phyloP scores from a whole-genome alignment of 2,113 vertebrate species.

The Sitta europaea region DNA sequence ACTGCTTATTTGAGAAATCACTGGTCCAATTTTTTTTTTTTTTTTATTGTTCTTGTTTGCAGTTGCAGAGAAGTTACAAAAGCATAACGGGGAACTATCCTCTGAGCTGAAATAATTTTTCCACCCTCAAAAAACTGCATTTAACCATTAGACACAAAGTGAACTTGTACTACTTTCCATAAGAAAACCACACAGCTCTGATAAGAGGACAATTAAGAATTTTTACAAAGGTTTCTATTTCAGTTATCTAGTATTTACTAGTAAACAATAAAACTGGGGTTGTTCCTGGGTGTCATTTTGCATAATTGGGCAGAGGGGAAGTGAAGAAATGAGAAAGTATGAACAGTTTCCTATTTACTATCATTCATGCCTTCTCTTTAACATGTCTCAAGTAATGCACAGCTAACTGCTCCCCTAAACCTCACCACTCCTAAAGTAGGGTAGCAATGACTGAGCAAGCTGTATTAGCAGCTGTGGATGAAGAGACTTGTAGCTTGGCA shows the following conservation, averaged over 20 bases:
- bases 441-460: neutral
- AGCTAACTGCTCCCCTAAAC: neutral
- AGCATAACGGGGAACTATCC: neutral
- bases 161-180: neutral
- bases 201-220: neutral
- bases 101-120: neutral
- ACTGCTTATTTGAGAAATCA: neutral
- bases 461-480: neutral
- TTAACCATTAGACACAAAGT: neutral
- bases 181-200: neutral
- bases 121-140: neutral
- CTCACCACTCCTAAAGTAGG: neutral
- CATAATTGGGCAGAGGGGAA: neutral
- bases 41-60: neutral
- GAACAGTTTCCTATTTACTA: neutral
- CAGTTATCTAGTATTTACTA: neutral
- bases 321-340: neutral
- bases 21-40: neutral
- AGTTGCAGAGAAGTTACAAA: neutral
- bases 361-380: neutral
- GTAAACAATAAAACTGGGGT: neutral
- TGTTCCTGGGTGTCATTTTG: neutral
- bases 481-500: neutral
- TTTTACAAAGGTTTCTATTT: neutral
- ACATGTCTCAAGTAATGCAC: fast-evolving